A percentile compares a stretch with the other conserved stretches of the same genome.
Evolutionary conservation across 2,113 vertebrate genomes (phyloP).

Genomic region (Semicossyphus pulcher): DNA sequence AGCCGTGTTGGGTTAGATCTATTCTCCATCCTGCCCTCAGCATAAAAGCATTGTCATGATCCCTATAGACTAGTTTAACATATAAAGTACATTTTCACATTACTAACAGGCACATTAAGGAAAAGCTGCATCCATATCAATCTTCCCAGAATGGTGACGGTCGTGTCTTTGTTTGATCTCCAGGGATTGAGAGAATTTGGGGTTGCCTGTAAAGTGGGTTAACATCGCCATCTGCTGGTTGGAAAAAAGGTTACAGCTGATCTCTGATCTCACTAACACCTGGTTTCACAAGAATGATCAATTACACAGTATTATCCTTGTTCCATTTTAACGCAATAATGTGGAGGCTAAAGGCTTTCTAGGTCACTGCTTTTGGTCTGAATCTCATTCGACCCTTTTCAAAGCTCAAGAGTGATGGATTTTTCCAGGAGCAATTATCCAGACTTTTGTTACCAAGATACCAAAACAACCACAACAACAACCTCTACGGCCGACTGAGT

Average conservation of each 20-base stretch:
- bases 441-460: constrained; percentile 48
- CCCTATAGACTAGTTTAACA: background rate
- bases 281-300: background rate
- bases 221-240: constrained; percentile 76
- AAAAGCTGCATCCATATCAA: constrained; percentile 62
- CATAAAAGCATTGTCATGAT: background rate
- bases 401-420: background rate
- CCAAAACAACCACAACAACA: constrained; percentile 56
- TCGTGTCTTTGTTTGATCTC: constrained; percentile 67
- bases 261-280: background rate
- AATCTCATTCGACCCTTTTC: constrained; percentile 10
- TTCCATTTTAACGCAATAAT: constrained; percentile 8
- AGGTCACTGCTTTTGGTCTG: background rate
- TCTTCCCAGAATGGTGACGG: constrained; percentile 53
- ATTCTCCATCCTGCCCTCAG: constrained; percentile 8
- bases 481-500: constrained; percentile 9
- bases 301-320: background rate
- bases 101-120: constrained; percentile 22
- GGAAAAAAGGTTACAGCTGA: background rate
- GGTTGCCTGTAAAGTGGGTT: background rate
- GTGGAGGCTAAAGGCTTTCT: constrained; percentile 3
- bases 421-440: constrained; percentile 26
- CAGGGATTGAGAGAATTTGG: constrained; percentile 34
- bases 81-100: constrained; percentile 37
- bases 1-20: constrained; percentile 13